A percentile compares a stretch with the other conserved stretches of the same genome.
phyloP scores from a whole-genome alignment of 2,113 vertebrate genomes.

The Psephotus haematonotus region DNA sequence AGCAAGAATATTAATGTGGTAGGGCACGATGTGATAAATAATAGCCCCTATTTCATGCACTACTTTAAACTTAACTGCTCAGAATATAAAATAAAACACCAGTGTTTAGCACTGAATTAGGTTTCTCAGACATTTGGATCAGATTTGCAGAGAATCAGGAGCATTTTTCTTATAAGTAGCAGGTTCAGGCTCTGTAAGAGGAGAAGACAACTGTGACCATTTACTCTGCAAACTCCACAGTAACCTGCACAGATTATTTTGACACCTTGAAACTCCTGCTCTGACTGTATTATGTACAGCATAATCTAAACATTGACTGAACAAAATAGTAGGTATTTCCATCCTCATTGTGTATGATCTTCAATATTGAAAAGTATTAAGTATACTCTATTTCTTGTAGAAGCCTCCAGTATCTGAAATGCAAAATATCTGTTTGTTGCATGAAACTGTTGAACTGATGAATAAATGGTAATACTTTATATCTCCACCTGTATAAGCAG shows the following conservation, averaged over 20 bases:
- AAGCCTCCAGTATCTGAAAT: not conserved
- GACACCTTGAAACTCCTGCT: not conserved
- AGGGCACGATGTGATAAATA: not conserved
- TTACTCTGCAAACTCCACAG: not conserved
- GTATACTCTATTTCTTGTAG: not conserved
- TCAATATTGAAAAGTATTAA: not conserved
- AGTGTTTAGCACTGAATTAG: not conserved
- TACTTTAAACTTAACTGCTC: not conserved
- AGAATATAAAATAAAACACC: not conserved
- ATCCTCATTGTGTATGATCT: not conserved
- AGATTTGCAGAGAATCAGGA: not conserved
- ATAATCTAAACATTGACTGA: not conserved
- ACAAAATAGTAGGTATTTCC: not conserved
- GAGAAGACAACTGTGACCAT: not conserved
- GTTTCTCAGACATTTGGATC: not conserved
- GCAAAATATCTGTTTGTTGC: not conserved
- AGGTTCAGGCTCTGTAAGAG: not conserved
- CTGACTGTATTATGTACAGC: not conserved
- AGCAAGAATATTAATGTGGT: not conserved
- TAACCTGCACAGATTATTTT: not conserved
- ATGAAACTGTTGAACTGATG: not conserved
- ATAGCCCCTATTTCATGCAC: not conserved
- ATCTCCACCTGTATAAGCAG: not conserved
- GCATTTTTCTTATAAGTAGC: not conserved
- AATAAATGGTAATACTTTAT: not conserved